phyloP scores from a whole-genome alignment of 2,113 vertebrate genomes.

The Hassar affinis region DNA sequence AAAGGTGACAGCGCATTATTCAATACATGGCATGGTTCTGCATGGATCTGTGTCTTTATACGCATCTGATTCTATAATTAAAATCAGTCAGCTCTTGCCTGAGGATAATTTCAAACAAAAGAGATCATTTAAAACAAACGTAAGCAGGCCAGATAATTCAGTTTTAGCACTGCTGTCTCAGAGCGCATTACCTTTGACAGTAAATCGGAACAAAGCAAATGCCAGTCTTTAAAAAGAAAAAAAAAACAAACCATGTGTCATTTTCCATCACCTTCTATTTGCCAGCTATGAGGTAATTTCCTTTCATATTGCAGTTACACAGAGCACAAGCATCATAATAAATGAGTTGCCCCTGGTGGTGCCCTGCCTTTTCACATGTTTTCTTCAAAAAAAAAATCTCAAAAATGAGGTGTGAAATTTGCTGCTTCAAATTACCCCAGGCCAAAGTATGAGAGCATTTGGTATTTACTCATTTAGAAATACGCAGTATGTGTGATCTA shows the following conservation, averaged over 20 bases:
- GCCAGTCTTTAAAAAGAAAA: conserved; percentile 15
- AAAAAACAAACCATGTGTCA: neutral
- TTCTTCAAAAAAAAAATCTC: conserved; percentile 39
- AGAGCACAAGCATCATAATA: conserved; percentile 37
- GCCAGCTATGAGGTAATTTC: conserved; percentile 26
- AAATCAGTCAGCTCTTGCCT: conserved; percentile 3
- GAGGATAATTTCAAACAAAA: conserved; percentile 13
- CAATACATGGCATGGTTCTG: neutral
- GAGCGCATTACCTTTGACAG: neutral
- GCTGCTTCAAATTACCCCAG: conserved; percentile 45
- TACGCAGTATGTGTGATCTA: conserved; percentile 21
- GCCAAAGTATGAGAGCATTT: conserved; percentile 42
- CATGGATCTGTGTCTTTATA: neutral
- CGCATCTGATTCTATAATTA: neutral
- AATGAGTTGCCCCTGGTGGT: conserved; percentile 32
- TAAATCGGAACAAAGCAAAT: conserved; percentile 2
- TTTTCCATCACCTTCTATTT: conserved; percentile 34
- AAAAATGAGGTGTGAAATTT: conserved; percentile 56
- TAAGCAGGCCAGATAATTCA: neutral
- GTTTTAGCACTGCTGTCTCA: neutral
- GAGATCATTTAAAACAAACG: neutral
- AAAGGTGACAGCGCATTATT: conserved; percentile 48
- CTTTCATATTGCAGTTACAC: conserved; percentile 27
- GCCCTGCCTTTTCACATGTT: conserved; percentile 55
- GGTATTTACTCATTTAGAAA: conserved; percentile 49